Percentiles rank a stretch among this genome's conserved stretches.
Conservation (phyloP, 2,888 invertebrate genomes). For the Drosophila kokeensis region DNA sequence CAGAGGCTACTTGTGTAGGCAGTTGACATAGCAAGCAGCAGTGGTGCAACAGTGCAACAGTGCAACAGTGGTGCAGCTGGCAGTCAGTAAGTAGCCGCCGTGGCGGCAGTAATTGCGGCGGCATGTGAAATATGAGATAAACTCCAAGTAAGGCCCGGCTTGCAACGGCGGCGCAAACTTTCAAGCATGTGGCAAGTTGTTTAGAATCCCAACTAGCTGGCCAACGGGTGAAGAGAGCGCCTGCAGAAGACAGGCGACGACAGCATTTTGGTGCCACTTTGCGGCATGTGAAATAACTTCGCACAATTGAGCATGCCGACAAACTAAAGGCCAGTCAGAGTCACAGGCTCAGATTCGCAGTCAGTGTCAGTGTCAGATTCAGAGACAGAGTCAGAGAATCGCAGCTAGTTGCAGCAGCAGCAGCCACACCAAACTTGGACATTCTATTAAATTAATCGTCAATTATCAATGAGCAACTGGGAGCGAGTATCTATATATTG, state of each 20-base stretch:
- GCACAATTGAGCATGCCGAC: slow-evolving; percentile 81
- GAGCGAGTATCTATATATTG: slow-evolving; percentile 36
- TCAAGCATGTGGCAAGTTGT: slow-evolving; percentile 80
- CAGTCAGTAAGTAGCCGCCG: slow-evolving; percentile 71
- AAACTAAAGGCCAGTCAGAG: slow-evolving; percentile 28
- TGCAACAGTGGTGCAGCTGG: slow-evolving; percentile 24
- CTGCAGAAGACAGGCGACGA: slow-evolving; percentile 53
- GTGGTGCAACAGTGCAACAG: slow-evolving; percentile 17
- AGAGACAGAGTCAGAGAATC: slow-evolving; percentile 14
- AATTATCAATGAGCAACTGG: slow-evolving; percentile 71
- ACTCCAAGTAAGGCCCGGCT: slow-evolving; percentile 76
- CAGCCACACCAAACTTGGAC: slow-evolving; percentile 79
- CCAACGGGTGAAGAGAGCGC: slow-evolving; percentile 13
- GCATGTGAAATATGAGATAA: slow-evolving; percentile 81
- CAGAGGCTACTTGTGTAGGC: slow-evolving; percentile 69
- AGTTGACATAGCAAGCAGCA: slow-evolving; percentile 68
- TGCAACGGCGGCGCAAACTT: slow-evolving; percentile 50
- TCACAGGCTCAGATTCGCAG: not conserved
- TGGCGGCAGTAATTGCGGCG: slow-evolving; percentile 79
- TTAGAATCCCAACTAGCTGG: slow-evolving; percentile 77
- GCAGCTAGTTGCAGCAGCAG: slow-evolving; percentile 46
- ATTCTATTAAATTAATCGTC: slow-evolving; percentile 82
- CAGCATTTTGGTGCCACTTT: slow-evolving; percentile 80
- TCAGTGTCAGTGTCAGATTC: slow-evolving; percentile 19
- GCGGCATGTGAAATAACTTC: slow-evolving; percentile 82